Base-by-base conservation (phyloP, 2,888 invertebrate genomes). In the Aspidiotus destructor region DNA sequence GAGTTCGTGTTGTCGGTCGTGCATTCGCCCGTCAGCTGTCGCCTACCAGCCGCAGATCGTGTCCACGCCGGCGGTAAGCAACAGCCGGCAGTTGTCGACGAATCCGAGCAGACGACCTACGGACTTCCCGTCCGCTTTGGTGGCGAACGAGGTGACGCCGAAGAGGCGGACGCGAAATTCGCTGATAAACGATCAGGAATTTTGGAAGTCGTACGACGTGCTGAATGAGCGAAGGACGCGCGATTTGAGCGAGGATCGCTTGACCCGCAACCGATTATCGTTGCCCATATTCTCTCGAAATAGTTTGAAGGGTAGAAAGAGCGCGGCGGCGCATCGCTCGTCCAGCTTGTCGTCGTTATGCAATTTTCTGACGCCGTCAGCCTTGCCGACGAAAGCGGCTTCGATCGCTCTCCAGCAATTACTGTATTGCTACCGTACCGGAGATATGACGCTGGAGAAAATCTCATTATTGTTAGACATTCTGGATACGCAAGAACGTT, bases 401-500 rank as follows among this genome's bases (percentile, higher is more conserved):
- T 80, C 86, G 0, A 86, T 86, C 73, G 86, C 86, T 8, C 85
- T 87, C 57, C 82, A 85, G 17, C 71, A 70, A 71, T 86, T 86
- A 74, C 79, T 87, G 62, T 79, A 86, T 70, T 80, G 82, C 73
- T 85, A 86, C 77, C 80, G 87, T 70, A 87, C 87, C 76, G 87
- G 87, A 28, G 86, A 87, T 78, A 85, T 86, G 76, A 83, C 86
- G 79, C 87, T 87, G 75, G 87, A 88, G 79, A 86, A 87, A 76
- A 82, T 89, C 75, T 83, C 86, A 57, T 81, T 89, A 62, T 88
- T 89, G 79, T 86, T 89, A 76, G 89, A 89, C 75, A 89, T 89
- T 74, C 82, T 89, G 77, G 88, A 88, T 77, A 86, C 88, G 68
- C 89, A 89, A 81, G 87, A 88, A 77, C 82, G 85, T 76, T 86